Evolutionary conservation across 2,797 vertebrate genomes (phyloP).

Genomic region (Lophotriccus pileatus): DNA sequence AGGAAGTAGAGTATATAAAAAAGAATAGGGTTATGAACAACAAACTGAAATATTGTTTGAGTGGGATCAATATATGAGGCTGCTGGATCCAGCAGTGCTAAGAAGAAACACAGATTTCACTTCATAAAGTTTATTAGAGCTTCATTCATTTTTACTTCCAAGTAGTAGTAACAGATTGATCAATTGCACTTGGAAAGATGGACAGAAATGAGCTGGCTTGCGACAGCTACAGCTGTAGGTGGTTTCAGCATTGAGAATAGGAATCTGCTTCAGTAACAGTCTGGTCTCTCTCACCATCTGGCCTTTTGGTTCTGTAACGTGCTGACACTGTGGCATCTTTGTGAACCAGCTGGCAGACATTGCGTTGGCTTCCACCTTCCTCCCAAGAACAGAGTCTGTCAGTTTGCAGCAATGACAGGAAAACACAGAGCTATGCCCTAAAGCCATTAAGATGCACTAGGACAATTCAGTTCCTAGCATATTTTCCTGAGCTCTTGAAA

Average conservation of each 20-base stretch:
- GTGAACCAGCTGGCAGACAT: slow-evolving; percentile 43
- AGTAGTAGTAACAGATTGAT: not conserved
- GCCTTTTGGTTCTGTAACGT: slow-evolving; percentile 13
- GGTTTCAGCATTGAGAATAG: not conserved
- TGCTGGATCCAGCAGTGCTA: not conserved
- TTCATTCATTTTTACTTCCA: not conserved
- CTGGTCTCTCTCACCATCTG: slow-evolving; percentile 49
- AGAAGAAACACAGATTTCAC: not conserved
- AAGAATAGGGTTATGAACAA: not conserved
- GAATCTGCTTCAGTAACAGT: not conserved
- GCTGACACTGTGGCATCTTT: slow-evolving; percentile 25
- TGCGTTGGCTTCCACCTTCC: slow-evolving; percentile 13
- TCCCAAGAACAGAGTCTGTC: not conserved
- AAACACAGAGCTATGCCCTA: not conserved
- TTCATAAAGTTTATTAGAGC: not conserved
- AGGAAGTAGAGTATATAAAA: not conserved
- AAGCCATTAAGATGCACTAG: not conserved
- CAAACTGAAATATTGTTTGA: not conserved
- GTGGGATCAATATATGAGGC: not conserved
- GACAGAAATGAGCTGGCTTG: slow-evolving; percentile 2
- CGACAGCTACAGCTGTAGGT: not conserved
- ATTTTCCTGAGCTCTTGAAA: not conserved
- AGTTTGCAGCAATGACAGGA: not conserved
- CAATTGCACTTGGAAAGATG: not conserved
- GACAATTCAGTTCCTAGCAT: not conserved